Conservation (phyloP, 37 sponge, comb jelly and placozoan genomes). For the Halisarca cf. caerulea region DNA sequence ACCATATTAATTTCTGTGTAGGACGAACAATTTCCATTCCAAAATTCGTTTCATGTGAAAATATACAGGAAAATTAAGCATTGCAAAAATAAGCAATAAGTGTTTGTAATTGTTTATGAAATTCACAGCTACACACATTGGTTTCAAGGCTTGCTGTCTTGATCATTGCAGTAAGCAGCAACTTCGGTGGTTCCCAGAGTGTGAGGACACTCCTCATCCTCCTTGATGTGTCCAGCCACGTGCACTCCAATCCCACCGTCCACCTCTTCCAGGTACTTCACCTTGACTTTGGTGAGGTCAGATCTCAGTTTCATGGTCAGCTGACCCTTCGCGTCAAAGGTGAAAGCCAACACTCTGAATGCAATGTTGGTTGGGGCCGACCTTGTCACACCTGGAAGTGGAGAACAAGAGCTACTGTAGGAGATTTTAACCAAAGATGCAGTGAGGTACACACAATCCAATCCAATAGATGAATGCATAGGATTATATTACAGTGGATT, state of each 20-base stretch:
- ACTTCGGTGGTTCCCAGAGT: background rate
- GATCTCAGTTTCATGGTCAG: slow-evolving; percentile 16
- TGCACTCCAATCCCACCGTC: slow-evolving; percentile 8
- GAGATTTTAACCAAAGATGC: no score
- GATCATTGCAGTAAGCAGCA: background rate
- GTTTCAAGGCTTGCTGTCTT: background rate
- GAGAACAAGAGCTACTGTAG: no score
- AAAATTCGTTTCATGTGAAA: no score
- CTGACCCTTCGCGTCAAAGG: background rate
- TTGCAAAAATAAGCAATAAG: no score
- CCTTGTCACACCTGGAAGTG: background rate
- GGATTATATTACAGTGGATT: no score
- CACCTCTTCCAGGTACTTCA: slow-evolving; percentile 17
- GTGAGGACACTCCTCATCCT: background rate
- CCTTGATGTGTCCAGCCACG: background rate
- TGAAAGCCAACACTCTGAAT: background rate
- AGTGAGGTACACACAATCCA: no score
- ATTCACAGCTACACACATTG: no score
- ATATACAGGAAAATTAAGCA: no score
- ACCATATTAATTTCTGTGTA: no score
- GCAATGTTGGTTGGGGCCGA: background rate
- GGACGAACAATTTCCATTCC: no score
- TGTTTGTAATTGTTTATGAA: no score
- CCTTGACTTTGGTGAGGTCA: background rate
- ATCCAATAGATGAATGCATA: no score